A percentile compares a stretch with the other conserved stretches of the same genome.
Evolutionary conservation across 2,113 vertebrate species (phyloP).

Genomic region (Thalassoma bifasciatum): DNA sequence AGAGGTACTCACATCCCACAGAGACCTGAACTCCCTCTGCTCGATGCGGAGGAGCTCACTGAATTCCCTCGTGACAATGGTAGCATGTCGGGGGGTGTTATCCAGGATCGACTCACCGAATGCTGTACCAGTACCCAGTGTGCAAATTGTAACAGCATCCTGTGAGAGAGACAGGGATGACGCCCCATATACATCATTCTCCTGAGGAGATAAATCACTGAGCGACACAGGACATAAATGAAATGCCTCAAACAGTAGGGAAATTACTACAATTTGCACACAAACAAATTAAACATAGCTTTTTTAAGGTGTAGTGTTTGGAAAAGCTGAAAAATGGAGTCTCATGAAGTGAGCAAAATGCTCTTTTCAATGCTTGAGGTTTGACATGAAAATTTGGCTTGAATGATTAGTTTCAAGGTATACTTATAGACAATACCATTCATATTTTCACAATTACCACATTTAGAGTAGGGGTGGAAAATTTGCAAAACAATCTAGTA

Average conservation of each 20-base stretch:
- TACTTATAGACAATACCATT: not conserved
- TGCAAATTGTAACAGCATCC: conserved; percentile 97
- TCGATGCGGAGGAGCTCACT: conserved; percentile 96
- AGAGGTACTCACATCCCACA: conserved; percentile 93
- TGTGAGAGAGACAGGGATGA: conserved; percentile 69
- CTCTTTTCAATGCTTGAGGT: conserved; percentile 1
- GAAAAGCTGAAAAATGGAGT: not conserved
- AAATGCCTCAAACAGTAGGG: conserved; percentile 21
- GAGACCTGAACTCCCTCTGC: conserved; percentile 94
- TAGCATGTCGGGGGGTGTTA: conserved; percentile 97
- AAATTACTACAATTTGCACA: conserved; percentile 47
- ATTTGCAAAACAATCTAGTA: too few relatives aligned
- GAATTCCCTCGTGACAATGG: conserved; percentile 93
- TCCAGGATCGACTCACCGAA: conserved; percentile 98
- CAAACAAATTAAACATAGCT: conserved; percentile 1
- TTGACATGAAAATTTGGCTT: not conserved
- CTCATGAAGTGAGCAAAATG: not conserved
- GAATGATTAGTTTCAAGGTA: conserved; percentile 8
- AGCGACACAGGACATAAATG: conserved; percentile 1
- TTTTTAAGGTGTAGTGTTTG: not conserved
- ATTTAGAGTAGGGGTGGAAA: too few relatives aligned
- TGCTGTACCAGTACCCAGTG: conserved; percentile 94
- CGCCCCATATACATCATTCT: not conserved
- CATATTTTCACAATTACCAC: not conserved
- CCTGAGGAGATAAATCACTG: not conserved